Percentiles rank a stretch among this genome's conserved stretches.
phyloP scores from a whole-genome alignment of 1,140 invertebrate genomes.

The Leptinotarsa lineolata region DNA sequence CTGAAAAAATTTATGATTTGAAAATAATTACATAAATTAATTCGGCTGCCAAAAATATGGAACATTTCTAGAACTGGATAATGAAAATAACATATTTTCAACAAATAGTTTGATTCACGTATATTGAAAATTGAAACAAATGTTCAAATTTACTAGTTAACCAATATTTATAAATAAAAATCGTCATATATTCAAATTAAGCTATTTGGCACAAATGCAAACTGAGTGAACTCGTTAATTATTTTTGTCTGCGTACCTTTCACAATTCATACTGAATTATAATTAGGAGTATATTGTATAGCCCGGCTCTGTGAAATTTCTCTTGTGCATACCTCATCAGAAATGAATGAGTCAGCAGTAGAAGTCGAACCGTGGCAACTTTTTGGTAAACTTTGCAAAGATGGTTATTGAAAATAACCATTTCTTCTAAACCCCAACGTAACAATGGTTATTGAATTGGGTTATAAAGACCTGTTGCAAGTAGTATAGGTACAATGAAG shows the following conservation, averaged over 20 bases:
- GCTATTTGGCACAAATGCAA: not conserved
- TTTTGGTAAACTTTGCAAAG: too few relatives aligned
- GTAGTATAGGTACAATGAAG: too few relatives aligned
- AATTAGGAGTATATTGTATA: too few relatives aligned
- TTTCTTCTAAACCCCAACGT: too few relatives aligned
- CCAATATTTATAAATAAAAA: not conserved
- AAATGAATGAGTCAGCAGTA: too few relatives aligned
- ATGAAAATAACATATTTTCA: conserved; percentile 16
- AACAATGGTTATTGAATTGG: too few relatives aligned
- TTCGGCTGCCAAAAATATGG: conserved; percentile 18
- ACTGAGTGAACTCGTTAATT: not conserved
- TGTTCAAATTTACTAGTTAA: not conserved
- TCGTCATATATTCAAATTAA: not conserved
- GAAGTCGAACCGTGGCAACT: too few relatives aligned
- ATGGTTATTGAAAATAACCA: too few relatives aligned
- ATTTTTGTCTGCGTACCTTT: not conserved
- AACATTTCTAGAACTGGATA: conserved; percentile 21
- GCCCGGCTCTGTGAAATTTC: too few relatives aligned
- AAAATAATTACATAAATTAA: conserved; percentile 30
- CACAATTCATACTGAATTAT: not conserved
- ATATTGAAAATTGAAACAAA: conserved; percentile 15
- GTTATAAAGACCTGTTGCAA: too few relatives aligned
- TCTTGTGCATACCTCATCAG: too few relatives aligned
- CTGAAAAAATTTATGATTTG: conserved; percentile 17
- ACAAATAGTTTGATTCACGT: not conserved